phyloP scores from a whole-genome alignment of 1,140 invertebrate species.

The Orius laevigatus region DNA sequence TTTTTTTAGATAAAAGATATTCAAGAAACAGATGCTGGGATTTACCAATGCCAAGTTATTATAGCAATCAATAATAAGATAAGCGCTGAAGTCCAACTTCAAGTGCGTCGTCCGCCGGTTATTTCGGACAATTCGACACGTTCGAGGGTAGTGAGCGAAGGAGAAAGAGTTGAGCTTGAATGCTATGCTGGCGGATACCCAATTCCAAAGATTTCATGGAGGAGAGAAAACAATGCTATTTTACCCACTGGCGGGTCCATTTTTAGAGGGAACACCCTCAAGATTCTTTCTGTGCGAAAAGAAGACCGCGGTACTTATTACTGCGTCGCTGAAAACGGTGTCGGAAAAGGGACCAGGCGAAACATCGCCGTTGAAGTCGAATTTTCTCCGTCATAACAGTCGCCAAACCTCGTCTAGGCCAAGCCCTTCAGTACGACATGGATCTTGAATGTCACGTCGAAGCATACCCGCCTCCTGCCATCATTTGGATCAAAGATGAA shows the following conservation, averaged over 20 bases:
- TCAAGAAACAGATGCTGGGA: conserved; percentile 81
- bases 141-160: conserved; percentile 67
- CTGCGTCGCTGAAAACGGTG: conserved; percentile 82
- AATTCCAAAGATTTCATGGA: conserved; percentile 69
- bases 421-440: conserved; percentile 83
- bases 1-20: conserved; percentile 71
- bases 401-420: conserved; percentile 58
- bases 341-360: conserved; percentile 63
- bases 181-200: conserved; percentile 79
- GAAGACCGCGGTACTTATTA: conserved; percentile 85
- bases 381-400: conserved; percentile 73
- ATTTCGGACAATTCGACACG: conserved; percentile 86
- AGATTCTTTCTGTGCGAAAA: conserved; percentile 62
- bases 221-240: conserved; percentile 82
- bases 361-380: conserved; percentile 83
- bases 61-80: conserved; percentile 62
- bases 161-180: conserved; percentile 58
- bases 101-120: conserved; percentile 69
- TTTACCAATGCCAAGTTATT: conserved; percentile 72
- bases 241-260: conserved; percentile 74
- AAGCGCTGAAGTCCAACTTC: conserved; percentile 63
- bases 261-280: conserved; percentile 69
- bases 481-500: conserved; percentile 61
- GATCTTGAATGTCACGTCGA: conserved; percentile 83
- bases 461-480: conserved; percentile 77